phyloP scores from a whole-genome alignment of 2,888 invertebrate genomes.

The Parnassius glacialis region DNA sequence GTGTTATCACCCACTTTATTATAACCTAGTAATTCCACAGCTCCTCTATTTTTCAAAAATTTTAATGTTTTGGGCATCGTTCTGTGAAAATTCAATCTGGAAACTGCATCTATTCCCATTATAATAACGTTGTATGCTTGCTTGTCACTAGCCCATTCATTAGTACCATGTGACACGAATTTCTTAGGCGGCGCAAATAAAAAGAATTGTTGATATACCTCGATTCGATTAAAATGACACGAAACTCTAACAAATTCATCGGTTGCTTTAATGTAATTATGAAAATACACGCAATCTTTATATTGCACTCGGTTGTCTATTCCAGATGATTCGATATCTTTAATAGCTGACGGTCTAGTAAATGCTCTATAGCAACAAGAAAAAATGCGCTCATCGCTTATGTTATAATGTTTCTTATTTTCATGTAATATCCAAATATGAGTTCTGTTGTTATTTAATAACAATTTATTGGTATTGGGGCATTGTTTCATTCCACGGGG shows the following conservation, averaged over 20 bases:
- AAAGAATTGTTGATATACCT: slow-evolving; percentile 83
- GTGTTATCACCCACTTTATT: slow-evolving; percentile 96
- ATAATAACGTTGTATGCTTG: slow-evolving; percentile 84
- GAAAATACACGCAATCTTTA: slow-evolving; percentile 65
- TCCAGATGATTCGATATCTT: slow-evolving; percentile 48
- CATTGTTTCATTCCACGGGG: slow-evolving; percentile 71
- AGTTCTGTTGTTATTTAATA: slow-evolving; percentile 79
- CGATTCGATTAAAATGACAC: slow-evolving; percentile 68
- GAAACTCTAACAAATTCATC: slow-evolving; percentile 84
- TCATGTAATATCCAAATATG: slow-evolving; percentile 72
- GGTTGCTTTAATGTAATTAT: slow-evolving; percentile 49
- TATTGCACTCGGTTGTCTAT: slow-evolving; percentile 63
- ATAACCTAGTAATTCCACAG: slow-evolving; percentile 90
- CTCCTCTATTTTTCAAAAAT: slow-evolving; percentile 79
- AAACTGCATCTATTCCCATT: slow-evolving; percentile 91
- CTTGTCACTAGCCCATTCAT: slow-evolving; percentile 29
- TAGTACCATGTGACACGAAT: slow-evolving; percentile 29
- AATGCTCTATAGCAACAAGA: slow-evolving; percentile 82
- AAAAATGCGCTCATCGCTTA: slow-evolving; percentile 53
- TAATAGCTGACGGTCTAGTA: slow-evolving; percentile 59
- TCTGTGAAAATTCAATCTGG: slow-evolving; percentile 89
- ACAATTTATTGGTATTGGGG: slow-evolving; percentile 53
- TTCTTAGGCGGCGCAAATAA: slow-evolving; percentile 76
- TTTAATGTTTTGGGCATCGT: slow-evolving; percentile 86
- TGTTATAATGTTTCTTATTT: slow-evolving; percentile 66